These are phyloP conservation scores for Tetanocera ferruginea DNA, from an alignment of 2,888 invertebrate genomes.

Conservation along the genomic window DNA sequence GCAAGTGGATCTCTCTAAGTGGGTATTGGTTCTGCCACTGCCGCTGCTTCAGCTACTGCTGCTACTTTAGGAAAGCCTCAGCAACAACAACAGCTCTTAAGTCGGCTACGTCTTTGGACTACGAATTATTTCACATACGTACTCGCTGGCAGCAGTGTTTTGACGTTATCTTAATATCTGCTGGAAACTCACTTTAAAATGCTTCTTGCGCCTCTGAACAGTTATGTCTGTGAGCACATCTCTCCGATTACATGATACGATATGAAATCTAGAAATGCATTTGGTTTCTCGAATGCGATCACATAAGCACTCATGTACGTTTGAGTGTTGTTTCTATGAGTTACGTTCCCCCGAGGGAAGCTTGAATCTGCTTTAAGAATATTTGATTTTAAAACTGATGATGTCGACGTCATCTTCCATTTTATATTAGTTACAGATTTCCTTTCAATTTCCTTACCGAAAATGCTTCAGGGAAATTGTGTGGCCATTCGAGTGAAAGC, in stretches of 20 bases:
- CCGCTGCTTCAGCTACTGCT: background rate
- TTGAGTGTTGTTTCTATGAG: conserved; percentile 22
- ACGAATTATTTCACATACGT: background rate
- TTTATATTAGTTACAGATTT: conserved; percentile 52
- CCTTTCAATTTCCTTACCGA: conserved; percentile 51
- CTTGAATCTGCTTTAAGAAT: conserved; percentile 33
- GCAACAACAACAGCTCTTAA: background rate
- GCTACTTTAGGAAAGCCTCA: background rate
- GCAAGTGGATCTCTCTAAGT: background rate
- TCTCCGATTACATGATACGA: background rate
- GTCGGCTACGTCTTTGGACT: background rate
- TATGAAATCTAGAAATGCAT: background rate
- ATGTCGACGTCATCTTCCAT: conserved; percentile 44
- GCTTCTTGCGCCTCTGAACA: background rate
- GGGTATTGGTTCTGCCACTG: background rate
- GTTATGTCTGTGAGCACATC: background rate
- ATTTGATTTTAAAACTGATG: conserved; percentile 33
- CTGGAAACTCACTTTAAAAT: background rate
- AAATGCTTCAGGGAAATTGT: conserved; percentile 5
- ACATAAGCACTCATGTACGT: background rate
- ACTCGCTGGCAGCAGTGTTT: background rate
- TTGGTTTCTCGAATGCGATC: background rate
- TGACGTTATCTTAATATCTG: background rate
- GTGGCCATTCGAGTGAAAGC: background rate
- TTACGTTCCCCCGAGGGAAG: conserved; percentile 30